phyloP scores from a whole-genome alignment of 2,797 vertebrate species.

The Cyprinella venusta region DNA sequence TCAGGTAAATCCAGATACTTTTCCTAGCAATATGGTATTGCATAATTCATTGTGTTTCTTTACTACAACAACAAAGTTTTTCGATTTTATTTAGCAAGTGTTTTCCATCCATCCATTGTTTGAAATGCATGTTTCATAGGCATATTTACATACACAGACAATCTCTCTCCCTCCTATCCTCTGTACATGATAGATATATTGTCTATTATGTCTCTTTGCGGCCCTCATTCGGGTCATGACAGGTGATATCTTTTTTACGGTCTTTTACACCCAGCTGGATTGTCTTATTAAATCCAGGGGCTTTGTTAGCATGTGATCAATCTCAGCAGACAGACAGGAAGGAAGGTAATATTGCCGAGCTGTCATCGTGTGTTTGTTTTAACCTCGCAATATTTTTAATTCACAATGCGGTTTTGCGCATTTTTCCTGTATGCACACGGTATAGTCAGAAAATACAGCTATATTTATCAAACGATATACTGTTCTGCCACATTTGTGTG shows the following conservation, averaged over 20 bases:
- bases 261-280: slow-evolving; percentile 11
- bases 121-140: no score
- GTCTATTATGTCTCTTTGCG: slow-evolving; percentile 35
- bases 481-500: background rate
- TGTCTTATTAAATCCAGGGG: slow-evolving; percentile 7
- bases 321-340: background rate
- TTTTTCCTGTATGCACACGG: slow-evolving; percentile 17
- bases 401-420: background rate
- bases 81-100: background rate
- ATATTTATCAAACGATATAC: slow-evolving; percentile 13
- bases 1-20: background rate
- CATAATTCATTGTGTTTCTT: background rate
- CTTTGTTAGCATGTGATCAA: background rate
- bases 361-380: slow-evolving; percentile 5
- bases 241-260: background rate
- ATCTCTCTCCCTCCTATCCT: background rate
- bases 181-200: slow-evolving; percentile 17
- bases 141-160: no score
- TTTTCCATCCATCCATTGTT: no score
- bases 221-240: slow-evolving; percentile 10
- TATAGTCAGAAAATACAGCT: background rate
- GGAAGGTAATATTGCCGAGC: slow-evolving; percentile 11
- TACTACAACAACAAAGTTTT: background rate
- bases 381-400: background rate
- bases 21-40: background rate